Conservation (phyloP, 2,888 invertebrate genomes). For the Drosophila villosipedis region DNA sequence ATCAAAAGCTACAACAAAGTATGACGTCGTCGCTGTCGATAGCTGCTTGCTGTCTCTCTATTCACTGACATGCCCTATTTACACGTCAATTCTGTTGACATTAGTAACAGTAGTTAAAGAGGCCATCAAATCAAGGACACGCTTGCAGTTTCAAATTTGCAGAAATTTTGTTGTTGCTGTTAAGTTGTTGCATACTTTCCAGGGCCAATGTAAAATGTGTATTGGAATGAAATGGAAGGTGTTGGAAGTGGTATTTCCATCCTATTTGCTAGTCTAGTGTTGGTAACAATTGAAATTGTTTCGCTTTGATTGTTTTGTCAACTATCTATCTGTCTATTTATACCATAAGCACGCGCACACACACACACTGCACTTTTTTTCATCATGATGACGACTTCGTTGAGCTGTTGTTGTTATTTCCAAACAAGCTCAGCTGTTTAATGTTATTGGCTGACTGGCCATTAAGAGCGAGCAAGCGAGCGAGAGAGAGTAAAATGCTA, state of each 20-base stretch:
- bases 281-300: slow-evolving; percentile 20
- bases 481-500: slow-evolving; percentile 21
- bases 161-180: not conserved
- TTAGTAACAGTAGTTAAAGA: slow-evolving; percentile 13
- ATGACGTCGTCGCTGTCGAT: slow-evolving; percentile 43
- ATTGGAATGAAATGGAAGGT: slow-evolving; percentile 16
- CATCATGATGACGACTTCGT: slow-evolving; percentile 5
- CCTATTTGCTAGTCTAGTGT: slow-evolving; percentile 1
- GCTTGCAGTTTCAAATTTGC: slow-evolving; percentile 22
- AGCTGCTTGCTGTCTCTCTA: slow-evolving; percentile 17
- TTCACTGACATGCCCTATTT: slow-evolving; percentile 10
- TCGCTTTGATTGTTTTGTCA: slow-evolving; percentile 32
- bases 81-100: slow-evolving; percentile 11
- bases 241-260: slow-evolving; percentile 2
- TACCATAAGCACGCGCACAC: not conserved
- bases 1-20: slow-evolving; percentile 8
- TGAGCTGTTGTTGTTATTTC: slow-evolving; percentile 68
- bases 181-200: slow-evolving; percentile 61
- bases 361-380: not conserved
- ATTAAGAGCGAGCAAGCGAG: slow-evolving; percentile 19
- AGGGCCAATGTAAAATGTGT: slow-evolving; percentile 18
- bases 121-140: slow-evolving; percentile 49
- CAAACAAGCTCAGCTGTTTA: slow-evolving; percentile 82
- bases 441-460: slow-evolving; percentile 72
- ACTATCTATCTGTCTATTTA: slow-evolving; percentile 10